These are phyloP conservation scores for Mustela lutreola DNA, from an alignment of 2,113 vertebrate genomes.

Conservation along the genomic window DNA sequence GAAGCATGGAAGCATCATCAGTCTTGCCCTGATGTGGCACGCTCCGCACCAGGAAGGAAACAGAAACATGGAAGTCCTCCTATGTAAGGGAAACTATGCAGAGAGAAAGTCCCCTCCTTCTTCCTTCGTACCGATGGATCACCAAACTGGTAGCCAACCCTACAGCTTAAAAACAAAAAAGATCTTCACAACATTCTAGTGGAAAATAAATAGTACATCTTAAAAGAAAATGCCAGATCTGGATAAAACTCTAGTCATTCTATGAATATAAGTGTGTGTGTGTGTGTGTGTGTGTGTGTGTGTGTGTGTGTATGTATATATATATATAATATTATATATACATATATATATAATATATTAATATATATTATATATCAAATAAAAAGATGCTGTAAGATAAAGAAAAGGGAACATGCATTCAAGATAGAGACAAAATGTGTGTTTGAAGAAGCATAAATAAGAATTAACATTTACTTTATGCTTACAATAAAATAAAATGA, in stretches of 20 bases:
- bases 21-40: background rate
- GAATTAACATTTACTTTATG: background rate
- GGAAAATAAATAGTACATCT: background rate
- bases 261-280: background rate
- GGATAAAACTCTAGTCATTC: background rate
- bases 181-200: background rate
- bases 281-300: too few relatives aligned
- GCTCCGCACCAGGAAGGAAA: background rate
- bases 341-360: too few relatives aligned
- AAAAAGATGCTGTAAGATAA: background rate
- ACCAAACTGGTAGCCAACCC: background rate
- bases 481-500: background rate
- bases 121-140: background rate
- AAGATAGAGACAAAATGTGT: background rate
- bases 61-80: background rate
- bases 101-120: background rate
- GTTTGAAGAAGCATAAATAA: background rate
- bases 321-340: background rate
- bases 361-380: background rate
- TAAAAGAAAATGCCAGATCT: background rate
- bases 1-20: background rate
- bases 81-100: background rate
- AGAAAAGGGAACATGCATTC: background rate
- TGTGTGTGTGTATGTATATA: too few relatives aligned
- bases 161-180: background rate